Percentiles rank a stretch among this genome's conserved stretches.
These are phyloP conservation scores for Rhagonycha lutea DNA, from an alignment of 2,888 invertebrate species.

Conservation along the genomic window DNA sequence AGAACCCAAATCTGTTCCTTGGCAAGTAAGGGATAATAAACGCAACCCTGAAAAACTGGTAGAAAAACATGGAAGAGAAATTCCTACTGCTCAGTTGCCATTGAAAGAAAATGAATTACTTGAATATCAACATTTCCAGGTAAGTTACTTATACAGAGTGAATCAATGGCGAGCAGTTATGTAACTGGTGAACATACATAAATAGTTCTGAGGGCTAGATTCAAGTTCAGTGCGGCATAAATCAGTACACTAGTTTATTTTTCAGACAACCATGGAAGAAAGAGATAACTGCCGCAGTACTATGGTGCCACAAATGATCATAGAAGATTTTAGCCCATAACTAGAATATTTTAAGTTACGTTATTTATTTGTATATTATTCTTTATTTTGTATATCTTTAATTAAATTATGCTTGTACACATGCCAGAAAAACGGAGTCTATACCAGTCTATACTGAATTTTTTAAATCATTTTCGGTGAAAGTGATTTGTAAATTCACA, in stretches of 20 bases:
- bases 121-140: background rate
- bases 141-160: background rate
- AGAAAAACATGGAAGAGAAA: background rate
- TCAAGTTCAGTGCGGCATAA: too few species aligned
- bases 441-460: too few species aligned
- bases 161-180: too few species aligned
- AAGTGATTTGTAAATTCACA: too few species aligned
- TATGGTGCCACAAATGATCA: background rate
- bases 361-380: background rate
- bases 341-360: background rate
- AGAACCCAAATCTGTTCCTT: background rate
- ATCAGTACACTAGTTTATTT: background rate
- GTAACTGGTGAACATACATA: too few species aligned
- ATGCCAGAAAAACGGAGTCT: background rate
- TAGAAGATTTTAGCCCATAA: background rate
- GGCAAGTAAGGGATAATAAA: background rate
- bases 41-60: background rate
- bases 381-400: background rate
- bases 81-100: background rate
- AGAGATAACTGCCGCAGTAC: background rate
- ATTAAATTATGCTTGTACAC: background rate
- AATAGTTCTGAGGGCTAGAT: too few species aligned
- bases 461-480: too few species aligned
- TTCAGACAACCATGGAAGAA: background rate
- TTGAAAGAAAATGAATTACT: background rate